These are phyloP conservation scores for Amiota minor DNA, from an alignment of 2,888 invertebrate genomes.

Conservation along the genomic window DNA sequence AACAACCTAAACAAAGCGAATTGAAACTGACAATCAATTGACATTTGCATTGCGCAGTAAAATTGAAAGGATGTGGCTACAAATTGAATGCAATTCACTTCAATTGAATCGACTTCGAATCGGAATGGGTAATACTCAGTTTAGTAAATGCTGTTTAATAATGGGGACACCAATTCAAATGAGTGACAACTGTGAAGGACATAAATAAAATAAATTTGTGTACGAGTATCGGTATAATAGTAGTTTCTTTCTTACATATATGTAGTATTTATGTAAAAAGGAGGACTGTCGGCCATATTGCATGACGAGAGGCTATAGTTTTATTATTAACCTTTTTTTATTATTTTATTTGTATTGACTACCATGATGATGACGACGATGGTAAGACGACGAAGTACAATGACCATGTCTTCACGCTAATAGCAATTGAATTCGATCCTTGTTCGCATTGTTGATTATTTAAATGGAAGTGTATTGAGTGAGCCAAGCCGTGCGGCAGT, in stretches of 20 bases:
- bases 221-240: background rate
- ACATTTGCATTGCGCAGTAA: conserved; percentile 57
- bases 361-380: conserved; percentile 12
- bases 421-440: background rate
- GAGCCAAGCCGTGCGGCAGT: conserved; percentile 32
- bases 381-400: background rate
- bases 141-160: conserved; percentile 12
- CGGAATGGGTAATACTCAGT: conserved; percentile 20
- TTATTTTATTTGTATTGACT: conserved; percentile 61
- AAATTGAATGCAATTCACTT: conserved; percentile 55
- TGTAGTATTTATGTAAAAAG: no score
- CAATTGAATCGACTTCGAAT: conserved; percentile 55
- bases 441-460: conserved; percentile 22
- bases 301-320: conserved; percentile 7
- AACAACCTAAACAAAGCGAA: conserved; percentile 40
- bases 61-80: conserved; percentile 43
- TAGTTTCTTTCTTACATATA: no score
- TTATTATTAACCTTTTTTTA: conserved; percentile 65
- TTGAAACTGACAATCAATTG: conserved; percentile 65
- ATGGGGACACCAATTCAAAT: conserved; percentile 4
- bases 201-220: background rate
- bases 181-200: conserved; percentile 18
- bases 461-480: conserved; percentile 30
- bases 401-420: background rate
- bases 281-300: conserved; percentile 58